phyloP scores from a whole-genome alignment of 1,140 invertebrate genomes.

The Sycophila sp. region DNA sequence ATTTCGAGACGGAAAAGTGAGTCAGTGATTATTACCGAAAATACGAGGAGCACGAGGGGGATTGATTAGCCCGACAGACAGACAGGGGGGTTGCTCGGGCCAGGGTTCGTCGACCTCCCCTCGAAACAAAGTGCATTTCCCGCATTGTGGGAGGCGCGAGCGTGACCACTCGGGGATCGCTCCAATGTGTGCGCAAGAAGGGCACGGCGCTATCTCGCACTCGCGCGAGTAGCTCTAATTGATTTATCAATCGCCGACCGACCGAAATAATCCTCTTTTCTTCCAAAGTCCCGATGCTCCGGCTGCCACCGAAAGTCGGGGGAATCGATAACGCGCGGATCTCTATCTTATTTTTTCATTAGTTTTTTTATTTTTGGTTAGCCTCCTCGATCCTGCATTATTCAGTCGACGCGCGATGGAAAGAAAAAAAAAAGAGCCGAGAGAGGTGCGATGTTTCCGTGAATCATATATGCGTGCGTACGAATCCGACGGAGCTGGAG shows the following conservation, averaged over 20 bases:
- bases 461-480: neutral
- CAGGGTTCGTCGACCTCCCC: constrained; percentile 5
- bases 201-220: neutral
- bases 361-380: constrained; percentile 5
- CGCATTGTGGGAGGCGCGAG: constrained; percentile 4
- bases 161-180: neutral
- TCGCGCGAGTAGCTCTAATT: neutral
- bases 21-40: constrained; percentile 13
- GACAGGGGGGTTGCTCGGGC: neutral
- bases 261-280: constrained; percentile 6
- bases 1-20: neutral
- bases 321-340: neutral
- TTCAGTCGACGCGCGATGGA: constrained; percentile 1
- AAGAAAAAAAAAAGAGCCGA: neutral
- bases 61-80: constrained; percentile 5
- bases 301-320: neutral
- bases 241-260: neutral
- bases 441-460: neutral
- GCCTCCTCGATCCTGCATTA: constrained; percentile 18
- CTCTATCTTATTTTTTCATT: no score
- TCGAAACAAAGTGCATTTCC: neutral
- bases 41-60: neutral
- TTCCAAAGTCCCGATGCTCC: neutral
- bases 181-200: neutral
- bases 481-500: neutral